Evolutionary conservation across 2,888 invertebrate species (phyloP), one percentile per base, ranked within the genome.

Genomic region (Ormyrus pomaceus): DNA sequence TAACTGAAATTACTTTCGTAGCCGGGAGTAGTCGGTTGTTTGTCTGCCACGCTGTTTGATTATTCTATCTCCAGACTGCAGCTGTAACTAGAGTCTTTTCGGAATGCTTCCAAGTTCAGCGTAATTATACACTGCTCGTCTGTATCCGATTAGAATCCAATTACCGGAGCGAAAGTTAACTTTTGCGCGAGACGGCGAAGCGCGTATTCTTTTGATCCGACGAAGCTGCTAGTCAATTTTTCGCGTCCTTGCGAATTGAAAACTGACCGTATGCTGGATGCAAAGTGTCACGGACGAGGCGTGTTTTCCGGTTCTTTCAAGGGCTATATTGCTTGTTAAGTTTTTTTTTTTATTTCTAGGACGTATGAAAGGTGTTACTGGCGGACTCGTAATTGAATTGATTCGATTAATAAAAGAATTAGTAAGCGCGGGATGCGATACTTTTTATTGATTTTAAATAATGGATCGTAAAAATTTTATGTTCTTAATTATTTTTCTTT

Each of bases 61-160:
- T 4, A 34, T 34, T 34, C 34, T 34, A 34, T 4, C 34, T 19
- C 34, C 10, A n/a, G 46, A 77, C 6, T 71, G 8, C 45, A 53
- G 50, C 11, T 65, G 77, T 77, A 72, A 73, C 46, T 58, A 10
- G 34, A 78, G 48, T 61, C 66, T 48, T 66, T 61, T 61, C n/a
- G 19, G 55, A 59, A 72, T 61, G 62, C 68, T 51, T 11, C 34
- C 55, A 72, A 64, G 66, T 71, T 59, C 53, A 78, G 48, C 34
- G 72, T 77, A 77, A 66, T 72, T 72, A 61, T 73, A 68, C 7
- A 73, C 68, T 56, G 19, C 19, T 34, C 13, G 53, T 34, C 11
- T 62, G 48, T 66, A 78, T 78, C 72, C 68, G 72, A 73, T 78
- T 78, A 73, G 78, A 73, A 78, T 78, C 72, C 62, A 61, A 73